Evolutionary conservation across 2,888 invertebrate species (phyloP), one percentile per base, ranked within the genome.

Genomic region (Trachelus stipa): DNA sequence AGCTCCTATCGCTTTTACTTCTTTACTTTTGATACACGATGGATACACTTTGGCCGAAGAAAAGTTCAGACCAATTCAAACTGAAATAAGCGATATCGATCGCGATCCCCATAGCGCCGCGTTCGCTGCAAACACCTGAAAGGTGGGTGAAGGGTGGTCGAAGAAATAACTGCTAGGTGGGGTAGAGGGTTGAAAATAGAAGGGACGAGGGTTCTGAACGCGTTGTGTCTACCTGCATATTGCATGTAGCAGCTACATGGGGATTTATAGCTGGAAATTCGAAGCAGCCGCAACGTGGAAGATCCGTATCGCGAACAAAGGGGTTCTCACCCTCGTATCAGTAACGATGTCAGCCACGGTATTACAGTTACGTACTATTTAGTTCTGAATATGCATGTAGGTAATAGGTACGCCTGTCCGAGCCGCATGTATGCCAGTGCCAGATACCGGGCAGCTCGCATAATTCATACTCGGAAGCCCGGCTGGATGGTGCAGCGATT

Each of bases 311-410:
- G 71, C 12, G 71, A 71, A 71, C 71, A 71, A 71, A 71, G 71
- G 71, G 71, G 31, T 71, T 71, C 71, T 31, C 71, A 34, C 71
- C 33, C 33, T 34, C 33, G 34, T 71, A 71, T 71, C 71, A 71
- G 71, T 71, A 71, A 34, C 71, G 71, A 71, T 71, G 71, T 71
- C 71, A 71, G 71, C 31, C 71, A 71, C 33, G 71, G 71, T 34
- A 71, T 71, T 71, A 34, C 71, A 71, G 71, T 71, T 71, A 71
- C 71, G 71, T 71, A 71, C 71, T 71, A 71, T 71, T 71, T 71
- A 71, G 71, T 71, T 71, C 33, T 71, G 71, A 71, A 71, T 71
- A 71, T 71, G 71, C 71, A 71, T 71, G 71, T 71, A 71, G 33
- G 71, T 71, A 71, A 71, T 71, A 71, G 34, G 71, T 71, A 71